These are phyloP conservation scores for Pentalonia nigronervosa DNA, from an alignment of 1,140 invertebrate species.

Conservation along the genomic window DNA sequence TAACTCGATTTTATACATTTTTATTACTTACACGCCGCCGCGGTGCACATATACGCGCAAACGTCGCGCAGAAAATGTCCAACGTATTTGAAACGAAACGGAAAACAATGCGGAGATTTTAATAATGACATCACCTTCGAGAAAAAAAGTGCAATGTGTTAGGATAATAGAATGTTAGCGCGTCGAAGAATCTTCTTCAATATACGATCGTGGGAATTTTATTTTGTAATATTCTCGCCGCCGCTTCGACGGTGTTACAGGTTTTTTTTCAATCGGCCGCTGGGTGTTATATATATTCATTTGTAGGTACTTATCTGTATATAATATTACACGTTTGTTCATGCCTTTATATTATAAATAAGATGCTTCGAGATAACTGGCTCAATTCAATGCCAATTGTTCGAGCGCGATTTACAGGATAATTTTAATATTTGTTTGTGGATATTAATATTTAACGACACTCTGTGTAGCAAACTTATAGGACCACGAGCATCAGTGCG, in stretches of 20 bases:
- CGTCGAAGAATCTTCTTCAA: neutral
- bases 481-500: too few species aligned
- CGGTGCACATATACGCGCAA: too few species aligned
- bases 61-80: neutral
- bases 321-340: neutral
- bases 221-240: neutral
- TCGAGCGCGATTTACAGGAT: too few species aligned
- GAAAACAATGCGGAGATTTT: constrained; percentile 1
- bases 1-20: neutral
- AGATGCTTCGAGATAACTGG: neutral
- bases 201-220: constrained; percentile 24
- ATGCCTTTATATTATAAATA: neutral
- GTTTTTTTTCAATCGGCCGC: neutral
- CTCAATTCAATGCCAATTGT: too few species aligned
- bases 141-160: neutral
- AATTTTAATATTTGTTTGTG: too few species aligned
- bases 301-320: neutral
- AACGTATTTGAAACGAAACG: neutral
- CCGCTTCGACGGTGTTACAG: neutral
- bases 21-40: too few species aligned
- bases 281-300: neutral
- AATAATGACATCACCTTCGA: neutral
- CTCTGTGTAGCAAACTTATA: too few species aligned
- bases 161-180: neutral
- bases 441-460: too few species aligned